Conservation (phyloP, 2,888 invertebrate species). For the Acheta domesticus region DNA sequence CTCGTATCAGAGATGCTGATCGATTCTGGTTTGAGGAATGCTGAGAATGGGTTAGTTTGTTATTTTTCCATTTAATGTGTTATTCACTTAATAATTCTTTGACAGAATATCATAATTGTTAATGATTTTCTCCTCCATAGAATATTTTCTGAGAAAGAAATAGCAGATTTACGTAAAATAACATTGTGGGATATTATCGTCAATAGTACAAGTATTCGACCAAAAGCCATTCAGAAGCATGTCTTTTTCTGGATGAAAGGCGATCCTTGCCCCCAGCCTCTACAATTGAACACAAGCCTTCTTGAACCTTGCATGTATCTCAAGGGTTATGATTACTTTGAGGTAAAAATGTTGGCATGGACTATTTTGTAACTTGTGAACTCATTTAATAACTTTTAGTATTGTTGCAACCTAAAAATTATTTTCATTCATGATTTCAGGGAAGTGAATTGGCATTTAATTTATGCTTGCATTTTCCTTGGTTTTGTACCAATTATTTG, state of each 20-base stretch:
- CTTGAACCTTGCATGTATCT: slow-evolving; percentile 87
- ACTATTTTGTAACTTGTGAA: background rate
- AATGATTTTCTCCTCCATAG: slow-evolving; percentile 50
- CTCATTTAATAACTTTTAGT: background rate
- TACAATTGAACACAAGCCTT: slow-evolving; percentile 79
- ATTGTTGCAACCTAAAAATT: background rate
- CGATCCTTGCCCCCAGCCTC: slow-evolving; percentile 90
- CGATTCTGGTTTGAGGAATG: slow-evolving; percentile 96
- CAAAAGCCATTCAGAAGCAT: slow-evolving; percentile 73
- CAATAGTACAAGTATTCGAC: slow-evolving; percentile 76
- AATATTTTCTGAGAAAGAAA: slow-evolving; percentile 81
- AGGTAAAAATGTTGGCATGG: slow-evolving; percentile 51
- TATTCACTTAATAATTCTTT: too few relatives aligned
- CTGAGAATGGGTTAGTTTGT: slow-evolving; percentile 68
- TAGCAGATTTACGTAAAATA: slow-evolving; percentile 73
- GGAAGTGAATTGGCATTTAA: slow-evolving; percentile 97
- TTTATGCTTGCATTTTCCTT: slow-evolving; percentile 88
- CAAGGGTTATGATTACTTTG: slow-evolving; percentile 89
- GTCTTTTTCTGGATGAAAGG: slow-evolving; percentile 81
- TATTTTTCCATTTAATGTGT: too few relatives aligned
- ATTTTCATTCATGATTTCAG: slow-evolving; percentile 50
- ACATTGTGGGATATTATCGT: slow-evolving; percentile 87
- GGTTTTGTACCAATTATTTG: slow-evolving; percentile 90
- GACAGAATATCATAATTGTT: too few relatives aligned
- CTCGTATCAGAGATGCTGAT: slow-evolving; percentile 87